These are phyloP conservation scores for Pyrgilauda ruficollis DNA, from an alignment of 2,113 vertebrate species.

Conservation along the genomic window DNA sequence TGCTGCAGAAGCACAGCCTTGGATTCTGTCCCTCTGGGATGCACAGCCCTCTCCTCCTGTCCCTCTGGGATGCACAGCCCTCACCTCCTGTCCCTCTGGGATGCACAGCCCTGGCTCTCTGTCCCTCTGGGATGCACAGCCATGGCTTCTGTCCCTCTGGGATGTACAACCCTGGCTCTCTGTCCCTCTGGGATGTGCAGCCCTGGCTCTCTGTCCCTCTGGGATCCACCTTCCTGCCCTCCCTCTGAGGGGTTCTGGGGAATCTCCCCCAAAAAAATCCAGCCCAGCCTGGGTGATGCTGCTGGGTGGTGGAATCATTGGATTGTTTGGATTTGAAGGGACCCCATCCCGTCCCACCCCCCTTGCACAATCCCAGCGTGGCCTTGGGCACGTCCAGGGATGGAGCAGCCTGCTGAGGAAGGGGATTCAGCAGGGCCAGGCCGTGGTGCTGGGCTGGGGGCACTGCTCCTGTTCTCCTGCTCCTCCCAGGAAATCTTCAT, in stretches of 20 bases:
- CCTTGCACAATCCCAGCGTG: rapidly evolving
- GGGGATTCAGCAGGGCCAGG: rapidly evolving
- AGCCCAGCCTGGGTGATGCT: neutral
- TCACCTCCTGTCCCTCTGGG: neutral
- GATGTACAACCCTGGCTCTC: no score
- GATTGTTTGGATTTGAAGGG: neutral
- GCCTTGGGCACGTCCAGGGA: neutral
- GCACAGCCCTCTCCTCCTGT: no score
- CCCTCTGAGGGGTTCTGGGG: neutral
- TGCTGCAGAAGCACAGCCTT: no score
- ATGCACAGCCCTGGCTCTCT: no score
- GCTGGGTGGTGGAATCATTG: rapidly evolving
- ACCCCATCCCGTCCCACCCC: rapidly evolving
- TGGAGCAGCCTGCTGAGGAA: neutral
- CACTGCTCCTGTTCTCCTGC: neutral
- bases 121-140: neutral
- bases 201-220: neutral
- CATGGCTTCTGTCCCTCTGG: neutral
- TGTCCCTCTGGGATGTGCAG: no score
- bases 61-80: neutral
- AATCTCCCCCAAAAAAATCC: neutral
- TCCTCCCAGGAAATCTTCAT: neutral
- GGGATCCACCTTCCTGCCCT: neutral
- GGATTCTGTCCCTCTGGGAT: no score
- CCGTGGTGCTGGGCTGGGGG: neutral